Conservation (phyloP, 1,140 invertebrate species). For the Drosophila ohnishii region DNA sequence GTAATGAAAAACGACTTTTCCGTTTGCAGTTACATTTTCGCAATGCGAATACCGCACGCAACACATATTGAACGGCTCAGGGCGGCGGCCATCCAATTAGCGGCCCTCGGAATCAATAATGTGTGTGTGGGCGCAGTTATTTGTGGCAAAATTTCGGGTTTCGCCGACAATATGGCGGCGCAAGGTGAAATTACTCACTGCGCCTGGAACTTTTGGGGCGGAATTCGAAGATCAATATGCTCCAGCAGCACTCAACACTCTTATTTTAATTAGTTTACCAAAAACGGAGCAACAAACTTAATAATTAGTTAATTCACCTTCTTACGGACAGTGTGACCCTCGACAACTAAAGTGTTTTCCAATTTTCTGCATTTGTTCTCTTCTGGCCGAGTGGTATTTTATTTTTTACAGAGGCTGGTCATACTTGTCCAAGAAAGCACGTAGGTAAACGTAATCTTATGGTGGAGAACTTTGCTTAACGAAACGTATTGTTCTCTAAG, state of each 20-base stretch:
- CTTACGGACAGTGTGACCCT: constrained; percentile 28
- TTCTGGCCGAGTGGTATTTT: not conserved
- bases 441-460: not conserved
- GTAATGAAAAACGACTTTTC: constrained; percentile 42
- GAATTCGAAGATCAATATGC: constrained; percentile 2
- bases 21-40: constrained; percentile 33
- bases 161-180: constrained; percentile 68
- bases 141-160: constrained; percentile 12
- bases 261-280: constrained; percentile 6
- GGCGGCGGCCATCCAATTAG: constrained; percentile 33
- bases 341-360: not conserved
- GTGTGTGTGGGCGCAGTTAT: constrained; percentile 54
- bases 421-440: not conserved
- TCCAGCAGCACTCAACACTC: constrained; percentile 13
- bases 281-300: constrained; percentile 18
- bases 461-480: not conserved
- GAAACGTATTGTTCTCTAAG: not conserved
- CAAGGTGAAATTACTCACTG: constrained; percentile 50
- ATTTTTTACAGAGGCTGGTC: not conserved
- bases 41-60: constrained; percentile 30
- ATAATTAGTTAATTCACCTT: constrained; percentile 52
- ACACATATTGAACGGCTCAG: constrained; percentile 16
- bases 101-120: constrained; percentile 50
- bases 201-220: constrained; percentile 16
- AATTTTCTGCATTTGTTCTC: too few relatives aligned